Evolutionary conservation across 2,797 vertebrate species (phyloP), one percentile per base, ranked within the genome.

Genomic region (Schizothorax lantsangensis): DNA sequence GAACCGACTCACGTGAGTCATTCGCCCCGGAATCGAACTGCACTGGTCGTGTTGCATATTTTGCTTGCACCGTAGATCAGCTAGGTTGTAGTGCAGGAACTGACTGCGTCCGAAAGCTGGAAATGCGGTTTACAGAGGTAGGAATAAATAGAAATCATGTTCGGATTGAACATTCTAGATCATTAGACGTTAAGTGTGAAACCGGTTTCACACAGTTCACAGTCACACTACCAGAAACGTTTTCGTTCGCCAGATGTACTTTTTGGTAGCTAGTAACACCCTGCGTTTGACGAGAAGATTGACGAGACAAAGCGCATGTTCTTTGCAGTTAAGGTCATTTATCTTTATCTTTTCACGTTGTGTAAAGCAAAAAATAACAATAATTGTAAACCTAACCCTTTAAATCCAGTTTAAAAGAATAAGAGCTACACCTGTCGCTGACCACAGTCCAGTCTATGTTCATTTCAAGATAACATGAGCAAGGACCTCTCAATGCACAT

Each of bases 401-500:
- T 2, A 81, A 77, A 75, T n/a, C 14, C 19, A 64, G 4, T 7
- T 23, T 64, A 17, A 64, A 73, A 26, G 49, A 73, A 83, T 23
- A 62, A 62, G 17, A 49, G 10, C 7, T 1, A 12, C 52, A 69
- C 64, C 26, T 71, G 64, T 79, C 7, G 30, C 38, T 80, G 73
- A 77, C 43, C 83, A 68, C 15, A 40, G 54, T 17, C 74, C 17
- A n/a, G 19, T 64, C 21, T n/a, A 30, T 79, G 38, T 85, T 43
- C 17, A 49, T 72, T 77, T 78, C 10, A 19, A 52, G 26, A 38
- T 59, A 26, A 45, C 52, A 62, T 26, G 38, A 81, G 40, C 23
- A 73, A 62, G 54, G 19, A 9, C 69, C 54, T 66, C 79, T 81
- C 69, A 75, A 21, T 81, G 79, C 54, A 74, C 69, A 86, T 81